Conservation (phyloP, 2,797 vertebrate genomes). For the Arnoldichthys spilopterus region DNA sequence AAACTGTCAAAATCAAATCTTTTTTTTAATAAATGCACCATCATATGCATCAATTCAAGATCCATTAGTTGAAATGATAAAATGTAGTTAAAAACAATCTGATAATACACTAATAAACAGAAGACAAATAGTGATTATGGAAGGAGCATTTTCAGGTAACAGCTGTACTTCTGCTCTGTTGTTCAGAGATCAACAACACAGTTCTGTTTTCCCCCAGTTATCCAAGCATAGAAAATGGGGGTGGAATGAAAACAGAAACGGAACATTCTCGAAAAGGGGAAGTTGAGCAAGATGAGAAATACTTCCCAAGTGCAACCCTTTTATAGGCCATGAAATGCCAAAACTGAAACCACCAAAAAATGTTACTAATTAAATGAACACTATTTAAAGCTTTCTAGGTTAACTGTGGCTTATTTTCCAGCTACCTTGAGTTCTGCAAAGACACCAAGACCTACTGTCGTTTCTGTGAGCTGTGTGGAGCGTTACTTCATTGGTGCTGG, state of each 20-base stretch:
- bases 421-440: background rate
- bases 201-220: slow-evolving; percentile 52
- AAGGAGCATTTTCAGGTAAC: slow-evolving; percentile 19
- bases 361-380: slow-evolving; percentile 23
- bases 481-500: background rate
- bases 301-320: slow-evolving; percentile 43
- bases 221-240: slow-evolving; percentile 47
- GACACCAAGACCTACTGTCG: background rate
- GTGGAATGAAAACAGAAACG: slow-evolving; percentile 55
- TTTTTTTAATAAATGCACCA: background rate
- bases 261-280: slow-evolving; percentile 57
- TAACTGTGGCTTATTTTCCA: background rate
- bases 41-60: background rate
- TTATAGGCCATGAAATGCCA: slow-evolving; percentile 44
- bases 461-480: background rate
- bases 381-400: slow-evolving; percentile 38
- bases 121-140: background rate
- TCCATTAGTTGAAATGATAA: background rate
- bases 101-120: background rate
- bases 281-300: slow-evolving; percentile 47
- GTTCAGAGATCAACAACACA: slow-evolving; percentile 42
- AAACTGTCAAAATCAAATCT: background rate
- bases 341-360: slow-evolving; percentile 48
- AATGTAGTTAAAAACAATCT: too few relatives aligned
- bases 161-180: slow-evolving; percentile 42